phyloP scores from a whole-genome alignment of 2,113 vertebrate genomes.

The Oryctolagus cuniculus region DNA sequence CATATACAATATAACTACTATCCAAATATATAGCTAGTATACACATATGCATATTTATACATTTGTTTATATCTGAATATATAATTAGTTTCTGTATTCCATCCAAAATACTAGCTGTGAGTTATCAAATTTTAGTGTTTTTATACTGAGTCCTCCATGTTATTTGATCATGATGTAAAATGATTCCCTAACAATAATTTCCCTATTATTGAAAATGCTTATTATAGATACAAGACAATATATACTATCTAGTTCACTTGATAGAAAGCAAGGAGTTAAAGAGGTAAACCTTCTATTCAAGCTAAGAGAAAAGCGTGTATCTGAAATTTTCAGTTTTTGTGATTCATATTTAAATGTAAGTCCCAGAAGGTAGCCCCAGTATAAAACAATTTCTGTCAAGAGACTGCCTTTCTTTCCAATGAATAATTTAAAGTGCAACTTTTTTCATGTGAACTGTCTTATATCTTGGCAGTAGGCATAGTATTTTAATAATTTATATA shows the following conservation, averaged over 20 bases:
- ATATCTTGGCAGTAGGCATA: conserved; percentile 77
- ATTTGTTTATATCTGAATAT: background rate
- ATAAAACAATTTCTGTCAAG: conserved; percentile 67
- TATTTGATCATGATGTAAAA: background rate
- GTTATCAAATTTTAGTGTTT: conserved; percentile 26
- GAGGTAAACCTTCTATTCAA: conserved; percentile 67
- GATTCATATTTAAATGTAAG: conserved; percentile 73
- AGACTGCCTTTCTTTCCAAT: conserved; percentile 72
- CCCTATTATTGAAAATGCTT: background rate
- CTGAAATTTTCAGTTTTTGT: conserved; percentile 52
- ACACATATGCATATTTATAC: background rate
- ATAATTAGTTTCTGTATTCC: background rate
- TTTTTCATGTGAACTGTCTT: conserved; percentile 66
- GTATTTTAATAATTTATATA: conserved; percentile 68
- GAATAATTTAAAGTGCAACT: conserved; percentile 71
- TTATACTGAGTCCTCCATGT: background rate
- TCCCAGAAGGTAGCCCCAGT: conserved; percentile 55
- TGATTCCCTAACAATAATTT: background rate
- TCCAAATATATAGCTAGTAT: background rate
- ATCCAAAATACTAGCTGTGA: background rate
- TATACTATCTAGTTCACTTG: conserved; percentile 59
- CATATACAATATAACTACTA: background rate
- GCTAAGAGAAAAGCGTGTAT: conserved; percentile 51
- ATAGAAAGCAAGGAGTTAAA: conserved; percentile 67
- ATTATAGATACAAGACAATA: background rate